phyloP scores from a whole-genome alignment of 2,113 vertebrate genomes.

The Cromileptes altivelis region DNA sequence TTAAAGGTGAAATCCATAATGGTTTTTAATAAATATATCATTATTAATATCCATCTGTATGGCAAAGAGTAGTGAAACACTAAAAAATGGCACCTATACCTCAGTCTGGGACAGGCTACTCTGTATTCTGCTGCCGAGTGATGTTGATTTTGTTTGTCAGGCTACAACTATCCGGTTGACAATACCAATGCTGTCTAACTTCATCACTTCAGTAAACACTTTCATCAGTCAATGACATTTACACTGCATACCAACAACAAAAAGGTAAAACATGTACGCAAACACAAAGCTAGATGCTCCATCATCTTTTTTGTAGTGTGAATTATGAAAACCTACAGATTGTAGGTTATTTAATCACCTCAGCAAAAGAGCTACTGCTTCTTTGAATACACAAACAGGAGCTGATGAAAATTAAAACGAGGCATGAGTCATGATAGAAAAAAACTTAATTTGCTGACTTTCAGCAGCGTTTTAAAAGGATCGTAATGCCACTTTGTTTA shows the following conservation, averaged over 20 bases:
- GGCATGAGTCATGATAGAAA: not conserved
- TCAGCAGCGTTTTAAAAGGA: not conserved
- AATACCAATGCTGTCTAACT: slow-evolving; percentile 8
- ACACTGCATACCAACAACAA: slow-evolving; percentile 14
- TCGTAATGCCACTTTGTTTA: not conserved
- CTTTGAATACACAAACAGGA: not conserved
- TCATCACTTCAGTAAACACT: slow-evolving; percentile 35
- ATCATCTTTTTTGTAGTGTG: not conserved
- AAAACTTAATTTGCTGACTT: not conserved
- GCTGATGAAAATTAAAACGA: not conserved
- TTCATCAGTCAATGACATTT: slow-evolving; percentile 49
- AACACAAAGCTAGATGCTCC: slow-evolving; percentile 10
- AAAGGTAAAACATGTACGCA: slow-evolving; percentile 21
- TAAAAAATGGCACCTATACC: not conserved
- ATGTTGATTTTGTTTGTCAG: slow-evolving; percentile 38
- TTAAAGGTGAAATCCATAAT: slow-evolving; percentile 54
- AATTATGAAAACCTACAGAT: not conserved
- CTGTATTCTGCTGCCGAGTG: slow-evolving; percentile 1
- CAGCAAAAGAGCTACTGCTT: not conserved
- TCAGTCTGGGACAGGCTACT: not conserved
- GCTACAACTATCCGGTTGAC: slow-evolving; percentile 26
- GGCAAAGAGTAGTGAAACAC: slow-evolving; percentile 16
- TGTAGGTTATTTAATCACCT: not conserved
- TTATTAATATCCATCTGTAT: slow-evolving; percentile 4
- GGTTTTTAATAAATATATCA: slow-evolving; percentile 26